phyloP scores from a whole-genome alignment of 2,113 vertebrate genomes.

The Psittacus erithacus region DNA sequence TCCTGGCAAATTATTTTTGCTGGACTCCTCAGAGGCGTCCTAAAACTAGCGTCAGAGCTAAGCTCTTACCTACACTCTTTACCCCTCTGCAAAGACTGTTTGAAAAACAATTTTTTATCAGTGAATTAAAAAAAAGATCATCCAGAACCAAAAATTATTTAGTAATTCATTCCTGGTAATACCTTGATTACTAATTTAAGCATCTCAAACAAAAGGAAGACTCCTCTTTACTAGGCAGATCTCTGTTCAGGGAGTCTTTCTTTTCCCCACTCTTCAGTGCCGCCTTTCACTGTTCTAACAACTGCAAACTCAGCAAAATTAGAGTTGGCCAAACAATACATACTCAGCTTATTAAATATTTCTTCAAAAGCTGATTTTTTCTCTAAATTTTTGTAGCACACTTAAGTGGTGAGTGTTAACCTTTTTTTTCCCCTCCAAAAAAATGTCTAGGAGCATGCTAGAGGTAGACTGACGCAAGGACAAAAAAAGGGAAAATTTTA shows the following conservation, averaged over 20 bases:
- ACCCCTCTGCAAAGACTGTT: background rate
- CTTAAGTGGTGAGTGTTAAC: background rate
- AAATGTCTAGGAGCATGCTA: background rate
- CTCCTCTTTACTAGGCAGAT: background rate
- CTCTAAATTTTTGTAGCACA: background rate
- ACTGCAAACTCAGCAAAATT: background rate
- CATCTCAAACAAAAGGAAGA: background rate
- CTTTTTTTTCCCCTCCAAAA: background rate
- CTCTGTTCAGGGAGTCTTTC: background rate
- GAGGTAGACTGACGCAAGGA: accelerated
- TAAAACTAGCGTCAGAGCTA: background rate
- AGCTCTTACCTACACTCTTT: background rate
- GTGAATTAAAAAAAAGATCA: background rate
- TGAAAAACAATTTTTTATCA: background rate
- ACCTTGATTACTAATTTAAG: background rate
- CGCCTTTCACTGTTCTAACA: background rate
- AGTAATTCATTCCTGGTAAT: background rate
- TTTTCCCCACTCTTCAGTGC: background rate
- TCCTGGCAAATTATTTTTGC: background rate
- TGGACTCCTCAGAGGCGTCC: background rate
- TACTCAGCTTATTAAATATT: background rate
- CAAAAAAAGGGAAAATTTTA: background rate
- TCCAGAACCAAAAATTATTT: background rate
- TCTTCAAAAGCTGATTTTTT: background rate
- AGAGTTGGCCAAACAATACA: background rate